Conservation (phyloP, 2,888 invertebrate species). For the Torymus aiolomorphi region DNA sequence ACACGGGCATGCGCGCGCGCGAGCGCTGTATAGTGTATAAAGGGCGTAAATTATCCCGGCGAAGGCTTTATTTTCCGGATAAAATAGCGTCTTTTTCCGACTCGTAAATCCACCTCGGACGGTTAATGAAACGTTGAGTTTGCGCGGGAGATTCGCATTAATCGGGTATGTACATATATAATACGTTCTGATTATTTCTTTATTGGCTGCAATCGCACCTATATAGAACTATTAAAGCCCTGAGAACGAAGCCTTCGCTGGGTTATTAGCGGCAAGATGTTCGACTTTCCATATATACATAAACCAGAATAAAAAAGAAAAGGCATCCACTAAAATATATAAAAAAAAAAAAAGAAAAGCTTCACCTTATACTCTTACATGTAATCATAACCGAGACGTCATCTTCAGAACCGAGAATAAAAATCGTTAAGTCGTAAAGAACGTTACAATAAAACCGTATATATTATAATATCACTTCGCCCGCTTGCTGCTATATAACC, state of each 20-base stretch:
- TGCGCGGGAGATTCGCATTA: too few relatives aligned
- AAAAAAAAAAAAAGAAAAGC: slow-evolving; percentile 18
- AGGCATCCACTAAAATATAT: neutral
- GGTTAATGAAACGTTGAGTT: too few relatives aligned
- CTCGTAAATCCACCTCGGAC: too few relatives aligned
- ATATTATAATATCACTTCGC: slow-evolving; percentile 11
- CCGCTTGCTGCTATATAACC: slow-evolving; percentile 33
- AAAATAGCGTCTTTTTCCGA: neutral
- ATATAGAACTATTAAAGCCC: too few relatives aligned
- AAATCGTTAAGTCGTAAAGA: slow-evolving; percentile 6
- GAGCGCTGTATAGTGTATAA: neutral
- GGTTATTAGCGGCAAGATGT: slow-evolving; percentile 52
- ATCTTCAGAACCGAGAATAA: slow-evolving; percentile 19
- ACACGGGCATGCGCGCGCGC: too few relatives aligned
- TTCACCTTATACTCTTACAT: slow-evolving; percentile 48
- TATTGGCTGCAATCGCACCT: too few relatives aligned
- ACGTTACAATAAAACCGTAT: neutral
- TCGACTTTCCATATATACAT: slow-evolving; percentile 53
- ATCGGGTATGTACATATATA: too few relatives aligned
- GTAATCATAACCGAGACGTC: slow-evolving; percentile 27
- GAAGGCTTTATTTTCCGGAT: slow-evolving; percentile 39
- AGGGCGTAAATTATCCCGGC: slow-evolving; percentile 16
- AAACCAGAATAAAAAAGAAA: slow-evolving; percentile 42
- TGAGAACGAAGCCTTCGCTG: slow-evolving; percentile 25
- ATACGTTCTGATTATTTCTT: too few relatives aligned